Evolutionary conservation across 2,888 invertebrate species (phyloP).

Genomic region (Oligia strigilis): DNA sequence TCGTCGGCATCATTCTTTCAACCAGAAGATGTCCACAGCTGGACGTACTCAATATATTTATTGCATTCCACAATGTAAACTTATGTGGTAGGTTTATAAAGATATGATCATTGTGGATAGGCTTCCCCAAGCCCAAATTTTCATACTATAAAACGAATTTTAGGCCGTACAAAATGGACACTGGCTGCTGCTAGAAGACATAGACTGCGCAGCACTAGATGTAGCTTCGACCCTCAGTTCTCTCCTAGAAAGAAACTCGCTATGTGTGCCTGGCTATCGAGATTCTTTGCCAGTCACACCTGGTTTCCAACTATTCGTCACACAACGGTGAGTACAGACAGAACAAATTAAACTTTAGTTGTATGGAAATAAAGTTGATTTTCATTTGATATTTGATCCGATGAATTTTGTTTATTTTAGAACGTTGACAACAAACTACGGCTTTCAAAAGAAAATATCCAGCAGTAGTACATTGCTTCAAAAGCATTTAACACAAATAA

Average conservation of each 20-base stretch:
- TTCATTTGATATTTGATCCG: constrained; percentile 12
- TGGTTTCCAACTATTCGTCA: constrained; percentile 98
- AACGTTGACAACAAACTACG: constrained; percentile 90
- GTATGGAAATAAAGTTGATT: not conserved
- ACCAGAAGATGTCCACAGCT: not conserved
- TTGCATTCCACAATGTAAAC: not conserved
- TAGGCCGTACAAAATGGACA: constrained; percentile 95
- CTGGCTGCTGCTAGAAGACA: constrained; percentile 98
- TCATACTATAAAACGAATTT: constrained; percentile 50
- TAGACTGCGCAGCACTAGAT: constrained; percentile 98
- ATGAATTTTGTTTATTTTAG: constrained; percentile 80
- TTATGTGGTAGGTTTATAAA: not conserved
- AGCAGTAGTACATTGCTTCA: constrained; percentile 93
- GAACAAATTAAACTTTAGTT: not conserved
- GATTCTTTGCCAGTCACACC: constrained; percentile 95
- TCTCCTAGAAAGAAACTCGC: constrained; percentile 94
- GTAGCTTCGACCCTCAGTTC: constrained; percentile 96
- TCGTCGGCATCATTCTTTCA: not conserved
- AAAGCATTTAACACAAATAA: constrained; percentile 95
- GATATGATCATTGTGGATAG: not conserved
- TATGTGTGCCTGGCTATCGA: constrained; percentile 97
- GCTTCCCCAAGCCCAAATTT: not conserved
- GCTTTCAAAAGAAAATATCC: constrained; percentile 92
- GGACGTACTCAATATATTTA: not conserved
- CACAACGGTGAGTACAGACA: constrained; percentile 92